phyloP scores from a whole-genome alignment of 2,888 invertebrate genomes.

The Eupithecia pulchellata region DNA sequence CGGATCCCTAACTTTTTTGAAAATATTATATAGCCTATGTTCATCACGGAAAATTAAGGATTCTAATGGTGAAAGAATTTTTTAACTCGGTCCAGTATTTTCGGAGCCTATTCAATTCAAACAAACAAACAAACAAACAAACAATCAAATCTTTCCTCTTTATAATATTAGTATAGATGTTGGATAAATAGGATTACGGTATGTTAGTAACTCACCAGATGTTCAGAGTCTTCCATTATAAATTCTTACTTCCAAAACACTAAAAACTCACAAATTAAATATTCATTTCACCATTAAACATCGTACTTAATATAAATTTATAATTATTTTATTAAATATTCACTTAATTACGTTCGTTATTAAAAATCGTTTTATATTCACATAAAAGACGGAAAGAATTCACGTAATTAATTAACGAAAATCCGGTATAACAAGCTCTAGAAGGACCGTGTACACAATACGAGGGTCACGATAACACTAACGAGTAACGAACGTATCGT shows the following conservation, averaged over 20 bases:
- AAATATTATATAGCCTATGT: too few relatives aligned
- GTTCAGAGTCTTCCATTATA: conserved; percentile 18
- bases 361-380: background rate
- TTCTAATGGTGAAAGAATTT: too few relatives aligned
- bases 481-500: too few relatives aligned
- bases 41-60: too few relatives aligned
- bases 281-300: background rate
- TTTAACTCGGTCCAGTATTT: too few relatives aligned
- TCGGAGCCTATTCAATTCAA: too few relatives aligned
- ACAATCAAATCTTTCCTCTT: too few relatives aligned
- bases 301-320: background rate
- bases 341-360: background rate
- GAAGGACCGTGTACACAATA: conserved; percentile 18
- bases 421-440: background rate
- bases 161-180: too few relatives aligned
- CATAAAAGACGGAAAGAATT: background rate
- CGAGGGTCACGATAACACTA: conserved; percentile 27
- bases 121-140: too few relatives aligned
- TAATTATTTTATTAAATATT: too few relatives aligned
- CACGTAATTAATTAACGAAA: background rate
- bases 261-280: background rate
- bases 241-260: background rate
- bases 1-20: too few relatives aligned
- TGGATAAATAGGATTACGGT: too few relatives aligned
- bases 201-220: conserved; percentile 15